Percentiles rank a stretch among this genome's conserved stretches.
Conservation (phyloP, 2,113 vertebrate genomes). For the Triplophysa tibetana region DNA sequence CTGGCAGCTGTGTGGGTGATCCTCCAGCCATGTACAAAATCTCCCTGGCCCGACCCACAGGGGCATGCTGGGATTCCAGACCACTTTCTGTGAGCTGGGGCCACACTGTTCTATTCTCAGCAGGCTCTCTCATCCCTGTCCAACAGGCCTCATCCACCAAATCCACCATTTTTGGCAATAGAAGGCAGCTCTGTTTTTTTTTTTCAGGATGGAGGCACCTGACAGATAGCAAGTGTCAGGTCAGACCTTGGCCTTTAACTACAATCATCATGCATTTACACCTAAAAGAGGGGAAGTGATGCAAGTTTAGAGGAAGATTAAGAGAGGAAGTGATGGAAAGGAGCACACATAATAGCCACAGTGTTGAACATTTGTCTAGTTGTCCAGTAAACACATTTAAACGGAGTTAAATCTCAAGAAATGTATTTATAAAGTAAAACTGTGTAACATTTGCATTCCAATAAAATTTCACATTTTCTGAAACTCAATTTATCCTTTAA, state of each 20-base stretch:
- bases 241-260: constrained; percentile 34
- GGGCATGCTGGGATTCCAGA: constrained; percentile 52
- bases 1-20: constrained; percentile 59
- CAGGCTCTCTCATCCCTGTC: constrained; percentile 59
- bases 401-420: too few relatives aligned
- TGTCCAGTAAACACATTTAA: too few relatives aligned
- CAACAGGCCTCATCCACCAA: constrained; percentile 60
- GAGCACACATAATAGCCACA: background rate
- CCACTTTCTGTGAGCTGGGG: constrained; percentile 41
- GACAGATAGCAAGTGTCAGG: constrained; percentile 37
- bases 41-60: constrained; percentile 42
- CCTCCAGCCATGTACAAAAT: constrained; percentile 60
- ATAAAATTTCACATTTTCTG: too few relatives aligned
- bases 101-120: constrained; percentile 60
- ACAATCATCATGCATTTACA: too few relatives aligned
- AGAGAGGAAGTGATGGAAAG: background rate
- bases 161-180: constrained; percentile 56
- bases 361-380: background rate
- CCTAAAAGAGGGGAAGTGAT: constrained; percentile 20
- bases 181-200: constrained; percentile 28
- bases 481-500: too few relatives aligned
- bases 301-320: background rate
- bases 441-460: too few relatives aligned
- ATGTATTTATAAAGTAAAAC: too few relatives aligned
- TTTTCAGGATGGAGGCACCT: constrained; percentile 46